A percentile compares a stretch with the other conserved stretches of the same genome.
Evolutionary conservation across 2,888 invertebrate species (phyloP).

Genomic region (Leptinotarsa juncta): DNA sequence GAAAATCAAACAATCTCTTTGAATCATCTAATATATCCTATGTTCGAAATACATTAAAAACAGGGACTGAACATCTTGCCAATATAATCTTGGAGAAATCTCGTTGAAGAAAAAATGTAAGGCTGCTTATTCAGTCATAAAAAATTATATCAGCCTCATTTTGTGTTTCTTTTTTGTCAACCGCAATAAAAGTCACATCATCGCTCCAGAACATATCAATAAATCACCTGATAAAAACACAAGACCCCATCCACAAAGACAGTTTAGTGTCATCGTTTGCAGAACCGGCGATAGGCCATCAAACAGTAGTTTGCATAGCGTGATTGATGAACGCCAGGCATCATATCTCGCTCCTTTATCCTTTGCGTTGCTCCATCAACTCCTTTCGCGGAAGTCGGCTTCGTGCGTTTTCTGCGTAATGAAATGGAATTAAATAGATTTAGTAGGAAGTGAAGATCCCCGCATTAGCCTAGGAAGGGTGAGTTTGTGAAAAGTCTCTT

Average conservation of each 20-base stretch:
- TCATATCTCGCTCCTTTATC: constrained; percentile 38
- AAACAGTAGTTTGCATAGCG: constrained; percentile 42
- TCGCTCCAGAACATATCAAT: constrained; percentile 47
- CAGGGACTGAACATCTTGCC: too few species aligned
- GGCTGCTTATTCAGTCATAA: background rate
- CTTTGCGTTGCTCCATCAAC: constrained; percentile 1
- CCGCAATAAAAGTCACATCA: constrained; percentile 42
- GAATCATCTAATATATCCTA: too few species aligned
- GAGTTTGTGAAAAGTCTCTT: background rate
- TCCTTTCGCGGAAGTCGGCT: constrained; percentile 4
- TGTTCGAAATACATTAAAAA: too few species aligned
- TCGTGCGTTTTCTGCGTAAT: constrained; percentile 15
- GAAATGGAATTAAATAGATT: constrained; percentile 12
- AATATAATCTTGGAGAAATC: too few species aligned
- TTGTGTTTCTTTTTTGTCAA: constrained; percentile 22
- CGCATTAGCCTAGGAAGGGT: background rate
- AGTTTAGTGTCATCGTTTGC: constrained; percentile 51
- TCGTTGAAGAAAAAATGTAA: too few species aligned
- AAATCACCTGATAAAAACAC: constrained; percentile 52
- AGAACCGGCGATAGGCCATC: constrained; percentile 48
- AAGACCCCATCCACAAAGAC: constrained; percentile 43
- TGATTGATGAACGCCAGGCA: constrained; percentile 45
- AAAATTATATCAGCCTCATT: background rate
- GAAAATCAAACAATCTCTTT: too few species aligned
- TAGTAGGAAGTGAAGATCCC: background rate